Evolutionary conservation across 2,888 invertebrate genomes (phyloP), one percentile per base, ranked within the genome.

Genomic region (Anagyrus pseudococci): DNA sequence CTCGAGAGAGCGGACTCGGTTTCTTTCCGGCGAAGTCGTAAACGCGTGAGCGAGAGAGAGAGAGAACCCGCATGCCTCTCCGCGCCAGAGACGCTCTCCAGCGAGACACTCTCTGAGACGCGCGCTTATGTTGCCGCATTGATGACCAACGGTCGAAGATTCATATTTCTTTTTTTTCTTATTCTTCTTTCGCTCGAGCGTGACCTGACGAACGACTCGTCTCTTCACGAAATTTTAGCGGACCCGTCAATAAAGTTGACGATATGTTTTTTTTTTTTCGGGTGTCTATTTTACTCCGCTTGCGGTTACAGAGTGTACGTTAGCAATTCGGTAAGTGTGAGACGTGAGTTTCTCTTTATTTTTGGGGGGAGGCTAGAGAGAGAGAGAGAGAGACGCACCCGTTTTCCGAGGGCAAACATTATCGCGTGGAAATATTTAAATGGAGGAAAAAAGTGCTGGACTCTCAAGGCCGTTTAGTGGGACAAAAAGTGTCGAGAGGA

Each of bases 401-500:
- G n/a, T n/a, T n/a, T n/a, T n/a, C n/a, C n/a, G n/a, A n/a, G n/a
- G n/a, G n/a, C n/a, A n/a, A n/a, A n/a, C n/a, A n/a, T n/a, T n/a
- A n/a, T n/a, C n/a, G n/a, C n/a, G n/a, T n/a, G n/a, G n/a, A n/a
- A n/a, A n/a, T n/a, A n/a, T n/a, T n/a, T n/a, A n/a, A n/a, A n/a
- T n/a, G n/a, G n/a, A n/a, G 29, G 22, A 46, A 15, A 29, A 33
- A 56, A n/a, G 43, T 10, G 13, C 33, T 23, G 10, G 15, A 43
- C 19, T 41, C 58, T 46, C 26, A 52, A 46, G 37, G 41, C 44
- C 43, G 49, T 59, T 59, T 59, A 43, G 37, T 56, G 57, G 41
- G 50, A 58, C 46, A 56, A 67, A 62, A 64, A 62, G 58, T 55
- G 25, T 15, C 33, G 46, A 19, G 26, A n/a, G n/a, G n/a, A n/a